Evolutionary conservation across 2,797 vertebrate genomes (phyloP).

Genomic region (Propithecus perrieri): DNA sequence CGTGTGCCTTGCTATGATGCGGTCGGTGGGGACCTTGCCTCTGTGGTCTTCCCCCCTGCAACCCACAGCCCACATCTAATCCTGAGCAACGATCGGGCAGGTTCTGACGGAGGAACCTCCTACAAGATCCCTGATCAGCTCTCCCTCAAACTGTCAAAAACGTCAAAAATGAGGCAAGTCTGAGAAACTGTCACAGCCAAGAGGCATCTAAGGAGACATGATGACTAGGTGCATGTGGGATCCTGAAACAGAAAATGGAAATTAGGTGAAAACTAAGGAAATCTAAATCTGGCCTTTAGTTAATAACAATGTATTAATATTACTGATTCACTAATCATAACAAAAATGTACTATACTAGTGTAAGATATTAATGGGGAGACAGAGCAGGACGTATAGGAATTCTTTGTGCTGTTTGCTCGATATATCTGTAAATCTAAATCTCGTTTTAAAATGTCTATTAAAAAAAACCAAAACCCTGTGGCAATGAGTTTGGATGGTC

Average conservation of each 20-base stretch:
- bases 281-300: neutral
- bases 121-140: neutral
- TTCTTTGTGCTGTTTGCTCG: neutral
- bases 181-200: neutral
- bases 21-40: neutral
- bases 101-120: neutral
- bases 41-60: neutral
- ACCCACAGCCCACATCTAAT: neutral
- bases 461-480: neutral
- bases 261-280: neutral
- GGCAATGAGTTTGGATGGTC: neutral
- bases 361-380: neutral
- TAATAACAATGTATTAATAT: neutral
- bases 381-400: neutral
- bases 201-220: neutral
- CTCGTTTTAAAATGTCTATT: neutral
- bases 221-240: rapidly evolving
- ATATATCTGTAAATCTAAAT: neutral
- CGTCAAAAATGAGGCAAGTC: neutral
- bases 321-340: neutral
- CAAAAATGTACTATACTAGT: neutral
- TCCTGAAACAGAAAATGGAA: neutral
- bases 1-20: neutral
- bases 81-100: neutral
- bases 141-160: neutral